Base-by-base conservation (phyloP, 1,140 invertebrate genomes). In the Conus ventricosus region DNA sequence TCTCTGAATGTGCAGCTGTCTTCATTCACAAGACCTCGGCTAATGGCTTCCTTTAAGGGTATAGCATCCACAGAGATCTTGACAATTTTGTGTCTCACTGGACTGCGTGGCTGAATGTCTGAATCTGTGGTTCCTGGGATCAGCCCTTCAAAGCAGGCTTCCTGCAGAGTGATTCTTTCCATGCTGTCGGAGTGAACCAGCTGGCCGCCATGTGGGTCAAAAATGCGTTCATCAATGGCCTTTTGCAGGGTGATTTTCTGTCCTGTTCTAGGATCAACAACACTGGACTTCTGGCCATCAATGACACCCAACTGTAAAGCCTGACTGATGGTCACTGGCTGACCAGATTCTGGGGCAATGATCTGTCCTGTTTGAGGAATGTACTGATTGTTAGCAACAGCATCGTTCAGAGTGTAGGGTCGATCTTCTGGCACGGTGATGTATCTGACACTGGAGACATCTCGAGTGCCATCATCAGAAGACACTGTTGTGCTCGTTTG, bases 191-290 rank as follows among this genome's bases (percentile, higher is more conserved):
- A 87, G 87, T 94, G 92, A 81, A 91, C 97, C 88, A 98, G 89
- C 97, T 96, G 97, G 51, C 97, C 97, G n/a, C 97, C 97, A 83
- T 96, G 96, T 0, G 97, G 96, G 94, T 99, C 97, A 93, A 98
- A 98, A 84, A 97, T 97, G 27, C 97, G 97, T 95, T 97, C 97
- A 90, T 97, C 97, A 15, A 99, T 97, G 2, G 97, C 97, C 95
- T 98, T 97, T 2, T 97, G 97, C 23, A 99, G 95, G 85, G 97
- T 97, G 0, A 99, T 91, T 5, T 96, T 94, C 90, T 98, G 92
- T 84, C 92, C 92, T 84, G 90, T 91, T 80, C 91, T 91, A 15
- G 94, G 93, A 90, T 95, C 92, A 54, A 93, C 85, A 23, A 94
- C 84, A 63, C 88, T 90, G 17, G 93, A 94, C 55, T 88, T 89